Conservation (phyloP, 2,888 invertebrate genomes). For the Epistrophe grossulariae region DNA sequence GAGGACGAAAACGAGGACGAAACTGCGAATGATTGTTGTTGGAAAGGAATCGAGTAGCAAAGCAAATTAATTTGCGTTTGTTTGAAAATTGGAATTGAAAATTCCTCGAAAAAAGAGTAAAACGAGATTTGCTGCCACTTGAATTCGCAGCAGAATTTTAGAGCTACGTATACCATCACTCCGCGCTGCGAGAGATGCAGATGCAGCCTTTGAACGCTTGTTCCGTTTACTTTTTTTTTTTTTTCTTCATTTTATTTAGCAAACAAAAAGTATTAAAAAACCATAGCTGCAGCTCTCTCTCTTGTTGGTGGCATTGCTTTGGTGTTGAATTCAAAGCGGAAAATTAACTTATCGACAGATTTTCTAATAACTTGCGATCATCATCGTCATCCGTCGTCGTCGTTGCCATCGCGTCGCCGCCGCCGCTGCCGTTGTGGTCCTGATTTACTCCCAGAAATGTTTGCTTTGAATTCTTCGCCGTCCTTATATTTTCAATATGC, state of each 20-base stretch:
- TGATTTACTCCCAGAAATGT: constrained; percentile 9
- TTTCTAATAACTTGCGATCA: constrained; percentile 72
- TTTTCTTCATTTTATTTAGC: neutral
- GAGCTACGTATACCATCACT: constrained; percentile 5
- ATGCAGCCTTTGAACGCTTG: constrained; percentile 45
- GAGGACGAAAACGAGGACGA: constrained; percentile 5
- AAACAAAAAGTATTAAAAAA: constrained; percentile 27
- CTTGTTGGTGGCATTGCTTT: constrained; percentile 28
- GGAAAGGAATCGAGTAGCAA: constrained; percentile 59
- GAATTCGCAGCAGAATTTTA: constrained; percentile 10
- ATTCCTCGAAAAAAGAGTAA: constrained; percentile 40
- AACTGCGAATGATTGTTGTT: constrained; percentile 61
- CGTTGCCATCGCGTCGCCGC: neutral
- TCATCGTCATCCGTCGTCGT: constrained; percentile 35
- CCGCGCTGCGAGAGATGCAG: constrained; percentile 12
- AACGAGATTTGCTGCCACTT: constrained; percentile 36
- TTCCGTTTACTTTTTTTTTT: constrained; percentile 13
- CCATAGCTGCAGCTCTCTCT: constrained; percentile 9
- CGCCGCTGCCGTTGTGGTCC: neutral
- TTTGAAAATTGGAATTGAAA: constrained; percentile 74
- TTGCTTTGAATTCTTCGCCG: constrained; percentile 6
- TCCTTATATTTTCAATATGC: constrained; percentile 17
- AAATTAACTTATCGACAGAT: constrained; percentile 76
- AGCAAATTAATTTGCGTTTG: constrained; percentile 75
- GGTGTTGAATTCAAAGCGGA: constrained; percentile 69